Evolutionary conservation across 2,888 invertebrate genomes (phyloP).

Genomic region (Yponomeuta cagnagella): DNA sequence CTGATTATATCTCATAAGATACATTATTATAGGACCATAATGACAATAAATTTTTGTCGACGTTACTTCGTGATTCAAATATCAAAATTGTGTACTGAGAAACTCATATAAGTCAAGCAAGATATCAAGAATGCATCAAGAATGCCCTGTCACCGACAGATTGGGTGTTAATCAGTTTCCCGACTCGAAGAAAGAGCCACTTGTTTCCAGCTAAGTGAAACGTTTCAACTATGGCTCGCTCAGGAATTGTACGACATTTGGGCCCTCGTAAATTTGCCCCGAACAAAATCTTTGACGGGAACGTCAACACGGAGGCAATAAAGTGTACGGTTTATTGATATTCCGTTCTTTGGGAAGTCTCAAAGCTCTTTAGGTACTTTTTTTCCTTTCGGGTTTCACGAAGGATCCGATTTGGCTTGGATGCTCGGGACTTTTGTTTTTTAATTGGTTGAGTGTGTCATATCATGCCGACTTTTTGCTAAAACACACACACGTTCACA

Average conservation of each 20-base stretch:
- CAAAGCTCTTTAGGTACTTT: constrained; percentile 30
- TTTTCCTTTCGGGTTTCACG: constrained; percentile 34
- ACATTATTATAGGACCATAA: too few species aligned
- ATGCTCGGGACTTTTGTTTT: background rate
- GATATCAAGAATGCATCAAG: background rate
- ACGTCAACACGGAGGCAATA: constrained; percentile 58
- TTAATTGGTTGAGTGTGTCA: background rate
- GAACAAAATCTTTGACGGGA: constrained; percentile 39
- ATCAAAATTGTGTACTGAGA: background rate
- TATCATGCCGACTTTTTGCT: too few species aligned
- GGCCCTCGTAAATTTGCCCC: constrained; percentile 48
- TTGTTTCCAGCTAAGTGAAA: background rate
- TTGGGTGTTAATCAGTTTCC: background rate
- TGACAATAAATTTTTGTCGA: too few species aligned
- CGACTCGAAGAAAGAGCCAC: background rate
- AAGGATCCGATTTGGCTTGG: constrained; percentile 27
- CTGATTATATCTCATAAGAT: too few species aligned
- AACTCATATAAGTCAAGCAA: background rate
- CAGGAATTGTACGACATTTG: background rate
- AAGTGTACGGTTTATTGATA: constrained; percentile 62
- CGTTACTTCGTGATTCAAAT: background rate
- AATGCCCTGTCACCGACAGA: background rate
- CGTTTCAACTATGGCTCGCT: background rate
- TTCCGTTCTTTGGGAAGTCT: constrained; percentile 38
- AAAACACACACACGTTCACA: background rate